phyloP scores from a whole-genome alignment of 2,797 vertebrate species.

The Pipistrellus kuhlii region DNA sequence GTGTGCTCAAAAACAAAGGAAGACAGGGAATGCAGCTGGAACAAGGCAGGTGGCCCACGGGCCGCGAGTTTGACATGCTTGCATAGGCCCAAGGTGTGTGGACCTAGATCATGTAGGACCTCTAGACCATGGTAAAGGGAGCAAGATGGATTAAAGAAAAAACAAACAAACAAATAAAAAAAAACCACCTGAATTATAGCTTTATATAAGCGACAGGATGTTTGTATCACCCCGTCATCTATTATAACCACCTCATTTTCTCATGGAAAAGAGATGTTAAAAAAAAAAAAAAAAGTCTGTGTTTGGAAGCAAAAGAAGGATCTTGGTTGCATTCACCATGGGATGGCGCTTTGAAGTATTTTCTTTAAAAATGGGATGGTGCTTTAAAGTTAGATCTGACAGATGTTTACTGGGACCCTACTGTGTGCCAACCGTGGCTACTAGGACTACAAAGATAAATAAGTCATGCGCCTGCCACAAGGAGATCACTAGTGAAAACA shows the following conservation, averaged over 20 bases:
- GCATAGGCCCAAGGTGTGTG: neutral
- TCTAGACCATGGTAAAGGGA: neutral
- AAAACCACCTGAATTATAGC: neutral
- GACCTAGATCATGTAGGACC: neutral
- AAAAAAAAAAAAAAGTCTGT: constrained; percentile 28
- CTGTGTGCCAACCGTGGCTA: neutral
- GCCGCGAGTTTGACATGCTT: no score
- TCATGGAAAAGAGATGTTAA: constrained; percentile 18
- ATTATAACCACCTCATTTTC: constrained; percentile 31
- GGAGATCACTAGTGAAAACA: neutral
- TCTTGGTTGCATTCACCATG: neutral
- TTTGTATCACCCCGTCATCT: neutral
- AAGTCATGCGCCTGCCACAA: neutral
- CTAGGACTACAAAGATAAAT: constrained; percentile 27
- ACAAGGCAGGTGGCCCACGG: no score
- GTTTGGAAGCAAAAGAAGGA: constrained; percentile 8
- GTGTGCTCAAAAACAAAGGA: neutral
- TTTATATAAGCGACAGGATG: neutral
- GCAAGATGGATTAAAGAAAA: neutral
- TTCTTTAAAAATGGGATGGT: neutral
- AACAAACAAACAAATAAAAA: neutral
- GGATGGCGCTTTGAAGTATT: neutral
- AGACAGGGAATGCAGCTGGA: neutral
- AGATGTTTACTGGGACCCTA: constrained; percentile 17
- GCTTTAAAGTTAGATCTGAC: neutral